These are phyloP conservation scores for Papilio aristodemus DNA, from an alignment of 1,140 invertebrate genomes.

Conservation along the genomic window DNA sequence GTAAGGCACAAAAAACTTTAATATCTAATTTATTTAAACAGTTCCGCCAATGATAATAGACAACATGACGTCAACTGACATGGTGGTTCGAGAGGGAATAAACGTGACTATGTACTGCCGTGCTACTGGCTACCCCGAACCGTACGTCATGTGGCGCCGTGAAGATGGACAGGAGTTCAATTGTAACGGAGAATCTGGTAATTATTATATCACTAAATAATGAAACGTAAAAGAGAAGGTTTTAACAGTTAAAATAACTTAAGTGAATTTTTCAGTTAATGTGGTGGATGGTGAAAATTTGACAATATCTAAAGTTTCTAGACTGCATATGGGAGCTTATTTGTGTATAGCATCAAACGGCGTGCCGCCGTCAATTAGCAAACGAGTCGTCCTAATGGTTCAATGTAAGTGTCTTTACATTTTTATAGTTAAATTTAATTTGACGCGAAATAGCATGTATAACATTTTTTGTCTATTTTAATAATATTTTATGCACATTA, in stretches of 20 bases:
- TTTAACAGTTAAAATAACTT: neutral
- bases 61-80: conserved; percentile 92
- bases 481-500: no score
- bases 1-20: neutral
- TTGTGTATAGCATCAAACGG: conserved; percentile 93
- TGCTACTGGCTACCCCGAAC: conserved; percentile 93
- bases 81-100: conserved; percentile 93
- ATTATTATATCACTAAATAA: no score
- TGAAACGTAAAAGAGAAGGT: no score
- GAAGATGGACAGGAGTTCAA: conserved; percentile 93
- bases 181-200: conserved; percentile 91
- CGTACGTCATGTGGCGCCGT: conserved; percentile 94
- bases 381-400: conserved; percentile 89
- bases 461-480: no score
- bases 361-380: conserved; percentile 93
- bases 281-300: conserved; percentile 92
- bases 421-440: neutral
- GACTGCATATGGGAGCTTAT: conserved; percentile 94
- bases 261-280: conserved; percentile 84
- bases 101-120: conserved; percentile 94
- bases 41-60: conserved; percentile 93
- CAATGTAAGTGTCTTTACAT: conserved; percentile 91
- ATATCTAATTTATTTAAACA: conserved; percentile 53
- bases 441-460: neutral
- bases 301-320: conserved; percentile 92